Evolutionary conservation across 2,797 vertebrate genomes (phyloP).

Genomic region (Acrossocheilus fasciatus): DNA sequence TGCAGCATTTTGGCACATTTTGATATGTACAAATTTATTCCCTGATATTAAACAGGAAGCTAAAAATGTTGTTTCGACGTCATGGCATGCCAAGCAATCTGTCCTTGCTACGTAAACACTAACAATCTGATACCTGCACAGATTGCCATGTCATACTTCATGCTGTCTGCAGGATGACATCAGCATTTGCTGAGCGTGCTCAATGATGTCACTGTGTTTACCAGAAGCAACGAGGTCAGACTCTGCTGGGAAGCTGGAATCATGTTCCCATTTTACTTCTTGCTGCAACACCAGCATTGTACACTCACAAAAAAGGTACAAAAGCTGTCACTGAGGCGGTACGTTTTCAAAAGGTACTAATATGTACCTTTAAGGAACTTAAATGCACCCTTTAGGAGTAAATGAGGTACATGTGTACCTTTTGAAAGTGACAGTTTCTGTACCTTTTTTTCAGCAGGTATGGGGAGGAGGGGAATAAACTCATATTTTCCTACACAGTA

Average conservation of each 20-base stretch:
- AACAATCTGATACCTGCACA: constrained; percentile 3
- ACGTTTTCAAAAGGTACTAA: not conserved
- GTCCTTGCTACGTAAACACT: not conserved
- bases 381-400: not conserved
- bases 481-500: not conserved
- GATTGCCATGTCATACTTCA: not conserved
- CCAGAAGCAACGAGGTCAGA: constrained; percentile 58
- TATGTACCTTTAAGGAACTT: not conserved
- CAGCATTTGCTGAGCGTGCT: constrained; percentile 47
- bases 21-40: not conserved
- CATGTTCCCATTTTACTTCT: constrained; percentile 23
- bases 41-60: not conserved
- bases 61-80: not conserved
- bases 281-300: constrained; percentile 46
- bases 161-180: constrained; percentile 45
- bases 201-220: constrained; percentile 61
- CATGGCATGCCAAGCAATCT: not conserved
- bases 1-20: constrained; percentile 27
- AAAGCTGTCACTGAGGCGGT: not conserved
- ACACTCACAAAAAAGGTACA: not conserved
- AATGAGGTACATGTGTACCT: not conserved
- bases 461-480: not conserved
- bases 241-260: constrained; percentile 60
- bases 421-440: not conserved
- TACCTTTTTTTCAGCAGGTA: not conserved